Conservation (phyloP, 2,797 vertebrate species). For the Eulemur albifrons region DNA sequence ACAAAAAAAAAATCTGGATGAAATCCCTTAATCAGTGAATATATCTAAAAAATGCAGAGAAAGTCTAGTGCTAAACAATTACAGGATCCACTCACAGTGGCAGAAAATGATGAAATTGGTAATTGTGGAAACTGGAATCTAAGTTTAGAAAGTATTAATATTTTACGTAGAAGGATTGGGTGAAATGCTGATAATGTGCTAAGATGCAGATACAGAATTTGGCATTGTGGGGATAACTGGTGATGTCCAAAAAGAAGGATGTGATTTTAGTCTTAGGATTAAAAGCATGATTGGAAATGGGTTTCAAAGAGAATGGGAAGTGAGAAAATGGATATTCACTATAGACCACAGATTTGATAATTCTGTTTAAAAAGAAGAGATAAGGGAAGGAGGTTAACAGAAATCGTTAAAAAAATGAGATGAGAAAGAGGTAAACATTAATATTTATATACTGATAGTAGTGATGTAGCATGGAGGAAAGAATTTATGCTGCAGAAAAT, state of each 20-base stretch:
- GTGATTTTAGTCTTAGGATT: neutral
- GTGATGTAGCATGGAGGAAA: neutral
- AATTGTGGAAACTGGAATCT: neutral
- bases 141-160: neutral
- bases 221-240: neutral
- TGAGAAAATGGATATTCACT: neutral
- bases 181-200: neutral
- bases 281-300: neutral
- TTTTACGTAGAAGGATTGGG: neutral
- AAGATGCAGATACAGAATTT: neutral
- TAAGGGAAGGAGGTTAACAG: neutral
- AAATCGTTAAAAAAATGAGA: neutral
- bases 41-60: neutral
- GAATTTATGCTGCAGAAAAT: neutral
- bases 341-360: neutral
- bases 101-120: neutral
- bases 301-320: neutral
- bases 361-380: neutral
- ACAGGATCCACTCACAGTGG: neutral
- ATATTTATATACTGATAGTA: neutral
- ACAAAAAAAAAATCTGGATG: neutral
- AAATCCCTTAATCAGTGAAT: neutral
- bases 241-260: neutral
- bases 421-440: neutral
- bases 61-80: neutral